Evolutionary conservation across 2,888 invertebrate genomes (phyloP), one percentile per base, ranked within the genome.

Genomic region (Tachina lurida): DNA sequence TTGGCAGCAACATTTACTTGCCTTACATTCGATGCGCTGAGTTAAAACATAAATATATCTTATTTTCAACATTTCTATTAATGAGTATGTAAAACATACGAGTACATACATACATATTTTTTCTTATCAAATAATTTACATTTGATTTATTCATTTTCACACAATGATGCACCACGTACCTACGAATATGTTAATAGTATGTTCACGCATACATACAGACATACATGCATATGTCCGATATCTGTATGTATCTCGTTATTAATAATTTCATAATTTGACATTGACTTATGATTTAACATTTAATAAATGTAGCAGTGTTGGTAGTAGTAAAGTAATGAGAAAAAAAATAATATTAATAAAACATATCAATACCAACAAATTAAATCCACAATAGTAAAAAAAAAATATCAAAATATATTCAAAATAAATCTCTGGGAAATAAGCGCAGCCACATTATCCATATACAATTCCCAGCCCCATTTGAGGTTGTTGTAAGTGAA

Each of bases 61-160:
- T 17, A 10, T 43, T 15, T 17, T 49, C 17, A 31, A 15, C 17
- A 54, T 67, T 62, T 70, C 43, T 43, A 54, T 70, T 78, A 10
- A 79, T 41, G 39, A 10, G 15, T 10, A 31, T 79, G 45, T 71
- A 39, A 79, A 73, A 73, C 47, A 65, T 56, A 63, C 47, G n/a
- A n/a, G n/a, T n/a, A n/a, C n/a, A n/a, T n/a, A 56, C 13, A 43
- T 63, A 3, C 1, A 3, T 22, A 31, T 31, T 7, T 56, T 41
- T 63, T 76, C 62, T 81, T 77, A 85, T 85, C 81, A 85, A 70
- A 73, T 70, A 74, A 77, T 77, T 85, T 77, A 85, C 62, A 77
- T 74, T 41, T 78, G 84, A 85, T 85, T 85, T 85, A 81, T 81
- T 68, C n/a, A 58, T 62, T 67, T 60, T 60, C 65, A 62, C 31